Percentiles rank a stretch among this genome's conserved stretches.
phyloP scores from a whole-genome alignment of 2,888 invertebrate species.

The Seira ritae region DNA sequence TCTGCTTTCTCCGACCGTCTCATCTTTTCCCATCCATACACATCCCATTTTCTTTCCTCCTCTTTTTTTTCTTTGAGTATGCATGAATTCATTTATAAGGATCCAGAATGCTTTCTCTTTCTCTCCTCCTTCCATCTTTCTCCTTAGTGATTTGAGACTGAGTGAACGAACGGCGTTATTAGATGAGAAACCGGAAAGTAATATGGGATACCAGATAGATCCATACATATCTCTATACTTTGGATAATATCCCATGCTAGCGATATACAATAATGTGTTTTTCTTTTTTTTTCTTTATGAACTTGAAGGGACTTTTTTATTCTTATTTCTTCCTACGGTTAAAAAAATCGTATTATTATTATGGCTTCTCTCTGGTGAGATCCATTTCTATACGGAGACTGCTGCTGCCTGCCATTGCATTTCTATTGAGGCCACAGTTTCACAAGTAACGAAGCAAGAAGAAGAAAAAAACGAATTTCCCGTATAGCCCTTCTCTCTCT shows the following conservation, averaged over 20 bases:
- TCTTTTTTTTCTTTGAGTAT: conserved; percentile 46
- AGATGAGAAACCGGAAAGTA: conserved; percentile 6
- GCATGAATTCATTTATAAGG: conserved; percentile 44
- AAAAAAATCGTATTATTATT: conserved; percentile 45
- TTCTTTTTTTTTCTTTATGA: conserved; percentile 53
- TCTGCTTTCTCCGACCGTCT: conserved; percentile 34
- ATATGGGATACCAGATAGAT: neutral
- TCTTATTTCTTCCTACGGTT: neutral
- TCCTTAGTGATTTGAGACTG: conserved; percentile 7
- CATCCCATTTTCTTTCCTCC: conserved; percentile 29
- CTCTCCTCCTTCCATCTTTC: neutral
- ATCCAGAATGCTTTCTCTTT: conserved; percentile 5
- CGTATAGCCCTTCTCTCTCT: neutral
- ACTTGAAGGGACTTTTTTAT: conserved; percentile 59
- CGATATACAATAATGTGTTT: conserved; percentile 41
- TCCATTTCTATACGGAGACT: conserved; percentile 11
- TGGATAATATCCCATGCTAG: conserved; percentile 54
- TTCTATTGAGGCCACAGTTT: neutral
- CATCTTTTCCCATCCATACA: conserved; percentile 31
- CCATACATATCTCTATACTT: neutral
- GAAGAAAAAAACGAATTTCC: neutral
- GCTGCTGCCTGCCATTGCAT: no score
- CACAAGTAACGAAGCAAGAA: neutral
- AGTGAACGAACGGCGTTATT: neutral
- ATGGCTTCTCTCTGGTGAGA: conserved; percentile 40